A percentile compares a stretch with the other conserved stretches of the same genome.
Evolutionary conservation across 2,888 invertebrate species (phyloP).

Genomic region (Diloba caeruleocephala): DNA sequence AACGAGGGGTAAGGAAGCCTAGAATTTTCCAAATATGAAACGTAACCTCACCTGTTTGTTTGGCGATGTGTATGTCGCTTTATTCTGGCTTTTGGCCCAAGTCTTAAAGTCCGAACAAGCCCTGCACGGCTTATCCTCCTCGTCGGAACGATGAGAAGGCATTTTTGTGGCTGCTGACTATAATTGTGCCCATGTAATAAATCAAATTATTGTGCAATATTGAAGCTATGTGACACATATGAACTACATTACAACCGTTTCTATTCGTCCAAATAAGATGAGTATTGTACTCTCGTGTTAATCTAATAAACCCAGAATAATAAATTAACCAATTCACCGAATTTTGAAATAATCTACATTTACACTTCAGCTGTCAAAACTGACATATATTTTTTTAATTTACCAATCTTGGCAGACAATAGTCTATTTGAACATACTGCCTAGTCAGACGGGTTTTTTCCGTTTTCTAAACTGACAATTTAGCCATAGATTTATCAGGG

Average conservation of each 20-base stretch:
- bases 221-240: slow-evolving; percentile 15
- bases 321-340: slow-evolving; percentile 30
- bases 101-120: slow-evolving; percentile 92
- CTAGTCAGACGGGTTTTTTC: no score
- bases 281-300: slow-evolving; percentile 6
- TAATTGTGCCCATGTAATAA: slow-evolving; percentile 57
- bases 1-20: slow-evolving; percentile 10
- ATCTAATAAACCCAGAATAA: slow-evolving; percentile 15
- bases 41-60: slow-evolving; percentile 74
- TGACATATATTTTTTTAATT: no score
- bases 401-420: no score
- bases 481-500: no score
- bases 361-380: slow-evolving; percentile 30
- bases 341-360: slow-evolving; percentile 39
- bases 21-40: slow-evolving; percentile 47
- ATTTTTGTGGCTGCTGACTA: slow-evolving; percentile 58
- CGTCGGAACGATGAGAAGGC: slow-evolving; percentile 74
- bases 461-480: no score
- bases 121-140: slow-evolving; percentile 90
- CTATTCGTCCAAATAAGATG: slow-evolving; percentile 6
- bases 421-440: slow-evolving; percentile 28
- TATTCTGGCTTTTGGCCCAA: slow-evolving; percentile 91
- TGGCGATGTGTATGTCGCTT: slow-evolving; percentile 60
- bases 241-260: slow-evolving; percentile 43
- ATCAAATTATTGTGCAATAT: slow-evolving; percentile 64